phyloP scores from a whole-genome alignment of 2,888 invertebrate species.

The Quadroppia sp. region DNA sequence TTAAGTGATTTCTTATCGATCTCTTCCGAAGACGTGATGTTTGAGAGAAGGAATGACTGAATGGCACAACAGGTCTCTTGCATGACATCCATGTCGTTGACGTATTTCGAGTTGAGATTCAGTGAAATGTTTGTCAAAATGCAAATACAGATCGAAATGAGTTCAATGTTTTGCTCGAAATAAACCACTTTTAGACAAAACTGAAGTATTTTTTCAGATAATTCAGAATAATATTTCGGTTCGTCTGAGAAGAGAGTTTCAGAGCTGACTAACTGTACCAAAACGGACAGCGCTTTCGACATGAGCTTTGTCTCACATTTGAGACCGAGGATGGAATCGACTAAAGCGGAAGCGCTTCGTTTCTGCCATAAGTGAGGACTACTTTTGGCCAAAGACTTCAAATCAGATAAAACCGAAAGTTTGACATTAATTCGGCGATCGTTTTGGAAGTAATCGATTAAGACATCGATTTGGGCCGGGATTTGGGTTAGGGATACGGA shows the following conservation, averaged over 20 bases:
- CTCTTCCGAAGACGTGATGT: not conserved
- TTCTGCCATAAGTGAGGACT: slow-evolving; percentile 70
- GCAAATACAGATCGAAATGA: slow-evolving; percentile 33
- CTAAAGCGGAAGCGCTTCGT: slow-evolving; percentile 30
- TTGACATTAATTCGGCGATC: slow-evolving; percentile 69
- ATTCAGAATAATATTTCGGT: slow-evolving; percentile 27
- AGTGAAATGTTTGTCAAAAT: slow-evolving; percentile 39
- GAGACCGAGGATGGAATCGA: slow-evolving; percentile 3
- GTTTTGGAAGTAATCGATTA: slow-evolving; percentile 64
- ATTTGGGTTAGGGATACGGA: slow-evolving; percentile 84
- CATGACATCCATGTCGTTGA: slow-evolving; percentile 47
- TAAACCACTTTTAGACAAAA: slow-evolving; percentile 25
- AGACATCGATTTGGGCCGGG: slow-evolving; percentile 70
- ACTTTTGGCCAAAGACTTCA: slow-evolving; percentile 66
- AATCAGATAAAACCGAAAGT: slow-evolving; percentile 63
- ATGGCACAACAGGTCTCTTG: slow-evolving; percentile 46
- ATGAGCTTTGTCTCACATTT: not conserved
- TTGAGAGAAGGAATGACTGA: slow-evolving; percentile 36
- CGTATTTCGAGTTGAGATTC: slow-evolving; percentile 26
- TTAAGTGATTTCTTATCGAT: slow-evolving; percentile 23
- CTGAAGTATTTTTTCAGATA: slow-evolving; percentile 16
- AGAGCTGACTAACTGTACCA: slow-evolving; percentile 14
- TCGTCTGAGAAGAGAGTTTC: slow-evolving; percentile 35
- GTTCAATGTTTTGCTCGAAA: slow-evolving; percentile 10
- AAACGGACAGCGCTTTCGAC: slow-evolving; percentile 16